Conservation (phyloP, 2,888 invertebrate genomes). For the Crossocerus cetratus region DNA sequence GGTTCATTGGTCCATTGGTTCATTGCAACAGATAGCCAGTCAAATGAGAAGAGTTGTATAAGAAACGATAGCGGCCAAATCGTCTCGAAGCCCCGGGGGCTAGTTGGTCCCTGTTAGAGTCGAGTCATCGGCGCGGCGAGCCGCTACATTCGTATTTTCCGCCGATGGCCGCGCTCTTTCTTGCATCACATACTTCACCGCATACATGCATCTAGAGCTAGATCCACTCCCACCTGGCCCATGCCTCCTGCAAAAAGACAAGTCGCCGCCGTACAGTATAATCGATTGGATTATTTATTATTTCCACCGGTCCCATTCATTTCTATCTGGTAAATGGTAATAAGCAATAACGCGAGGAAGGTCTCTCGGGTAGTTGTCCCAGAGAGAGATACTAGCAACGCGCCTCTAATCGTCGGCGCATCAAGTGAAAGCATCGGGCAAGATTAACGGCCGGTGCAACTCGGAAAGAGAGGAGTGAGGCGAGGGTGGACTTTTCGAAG, state of each 20-base stretch:
- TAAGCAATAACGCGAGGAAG: too few species aligned
- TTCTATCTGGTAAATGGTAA: conserved; percentile 5
- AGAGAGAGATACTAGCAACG: too few species aligned
- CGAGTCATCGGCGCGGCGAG: conserved; percentile 10
- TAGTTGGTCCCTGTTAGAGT: conserved; percentile 20
- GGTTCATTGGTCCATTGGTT: too few species aligned
- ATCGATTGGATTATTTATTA: conserved; percentile 44
- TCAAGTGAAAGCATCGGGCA: background rate
- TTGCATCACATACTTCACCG: background rate
- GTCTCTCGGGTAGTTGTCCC: too few species aligned
- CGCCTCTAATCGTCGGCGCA: too few species aligned
- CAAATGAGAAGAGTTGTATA: conserved; percentile 38
- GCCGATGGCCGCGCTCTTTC: conserved; percentile 3
- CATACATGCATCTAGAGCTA: conserved; percentile 8
- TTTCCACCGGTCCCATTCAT: conserved; percentile 22
- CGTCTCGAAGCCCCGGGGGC: conserved; percentile 32
- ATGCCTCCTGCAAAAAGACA: too few species aligned
- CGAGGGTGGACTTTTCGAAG: background rate
- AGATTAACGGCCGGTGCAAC: background rate
- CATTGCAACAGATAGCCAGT: conserved; percentile 30
- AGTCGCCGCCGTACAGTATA: too few species aligned
- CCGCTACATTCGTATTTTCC: conserved; percentile 32
- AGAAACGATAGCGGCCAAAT: conserved; percentile 31
- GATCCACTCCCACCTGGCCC: too few species aligned
- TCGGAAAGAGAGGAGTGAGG: background rate